Conservation (phyloP, 2,113 vertebrate genomes). For the Spheniscus mendiculus region DNA sequence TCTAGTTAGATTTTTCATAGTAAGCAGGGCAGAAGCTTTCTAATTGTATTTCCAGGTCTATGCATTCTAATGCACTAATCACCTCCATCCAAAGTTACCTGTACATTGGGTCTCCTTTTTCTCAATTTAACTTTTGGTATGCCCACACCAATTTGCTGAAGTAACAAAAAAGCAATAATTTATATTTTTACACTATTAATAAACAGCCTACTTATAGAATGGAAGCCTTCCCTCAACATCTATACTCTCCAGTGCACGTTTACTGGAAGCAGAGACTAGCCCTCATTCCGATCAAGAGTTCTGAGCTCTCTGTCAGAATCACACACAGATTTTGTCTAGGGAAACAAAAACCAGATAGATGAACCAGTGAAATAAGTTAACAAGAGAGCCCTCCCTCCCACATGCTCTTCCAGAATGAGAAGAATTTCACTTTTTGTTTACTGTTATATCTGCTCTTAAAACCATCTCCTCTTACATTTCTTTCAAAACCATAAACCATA, state of each 20-base stretch:
- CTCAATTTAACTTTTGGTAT: slow-evolving; percentile 83
- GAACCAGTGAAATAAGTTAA: background rate
- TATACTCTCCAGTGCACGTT: background rate
- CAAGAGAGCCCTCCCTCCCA: background rate
- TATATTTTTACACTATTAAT: slow-evolving; percentile 22
- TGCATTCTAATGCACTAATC: slow-evolving; percentile 58
- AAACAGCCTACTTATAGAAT: background rate
- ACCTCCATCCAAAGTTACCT: slow-evolving; percentile 77
- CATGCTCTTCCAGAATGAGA: background rate
- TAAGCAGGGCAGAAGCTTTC: slow-evolving; percentile 70
- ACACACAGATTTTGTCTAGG: background rate
- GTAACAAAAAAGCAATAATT: slow-evolving; percentile 75
- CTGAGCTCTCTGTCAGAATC: background rate
- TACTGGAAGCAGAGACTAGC: background rate
- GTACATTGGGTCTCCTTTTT: slow-evolving; percentile 79
- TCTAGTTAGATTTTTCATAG: slow-evolving; percentile 56
- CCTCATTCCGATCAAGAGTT: background rate
- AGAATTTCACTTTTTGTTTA: background rate
- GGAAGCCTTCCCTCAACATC: background rate
- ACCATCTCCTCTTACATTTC: background rate
- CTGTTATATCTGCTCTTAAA: background rate
- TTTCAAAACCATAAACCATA: background rate
- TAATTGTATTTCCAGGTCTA: slow-evolving; percentile 56
- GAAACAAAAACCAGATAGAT: background rate
- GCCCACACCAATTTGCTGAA: slow-evolving; percentile 84